A percentile compares a stretch with the other conserved stretches of the same genome.
Conservation (phyloP, 2,888 invertebrate genomes). For the Apamea crenata region DNA sequence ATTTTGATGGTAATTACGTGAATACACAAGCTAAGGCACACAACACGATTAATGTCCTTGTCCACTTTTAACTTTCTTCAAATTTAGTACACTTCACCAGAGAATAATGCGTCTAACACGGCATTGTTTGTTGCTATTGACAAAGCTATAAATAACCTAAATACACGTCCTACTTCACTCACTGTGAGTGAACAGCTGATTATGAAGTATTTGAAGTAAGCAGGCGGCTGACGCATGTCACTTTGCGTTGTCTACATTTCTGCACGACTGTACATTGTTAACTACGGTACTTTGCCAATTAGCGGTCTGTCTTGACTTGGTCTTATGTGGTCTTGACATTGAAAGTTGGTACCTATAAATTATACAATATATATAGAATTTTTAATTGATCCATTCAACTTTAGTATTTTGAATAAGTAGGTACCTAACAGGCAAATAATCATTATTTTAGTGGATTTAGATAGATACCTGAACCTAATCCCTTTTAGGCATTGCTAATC, state of each 20-base stretch:
- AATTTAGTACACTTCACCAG: constrained; percentile 47
- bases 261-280: constrained; percentile 32
- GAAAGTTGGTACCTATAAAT: neutral
- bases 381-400: neutral
- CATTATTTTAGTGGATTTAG: neutral
- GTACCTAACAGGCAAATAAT: neutral
- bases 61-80: constrained; percentile 53
- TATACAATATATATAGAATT: neutral
- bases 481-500: neutral
- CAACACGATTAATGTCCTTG: constrained; percentile 35
- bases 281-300: constrained; percentile 4
- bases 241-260: constrained; percentile 21
- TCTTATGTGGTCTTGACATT: constrained; percentile 9
- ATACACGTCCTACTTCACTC: constrained; percentile 54
- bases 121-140: constrained; percentile 47
- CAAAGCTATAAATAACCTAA: constrained; percentile 51
- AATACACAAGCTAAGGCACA: constrained; percentile 20
- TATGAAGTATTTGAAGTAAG: constrained; percentile 46
- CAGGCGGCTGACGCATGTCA: constrained; percentile 16
- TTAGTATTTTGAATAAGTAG: neutral
- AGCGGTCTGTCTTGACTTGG: neutral
- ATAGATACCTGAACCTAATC: neutral
- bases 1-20: constrained; percentile 14
- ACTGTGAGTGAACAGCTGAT: constrained; percentile 64
- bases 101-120: constrained; percentile 33